These are phyloP conservation scores for Leptonema lineaticorne DNA, from an alignment of 1,140 invertebrate species.

Conservation along the genomic window DNA sequence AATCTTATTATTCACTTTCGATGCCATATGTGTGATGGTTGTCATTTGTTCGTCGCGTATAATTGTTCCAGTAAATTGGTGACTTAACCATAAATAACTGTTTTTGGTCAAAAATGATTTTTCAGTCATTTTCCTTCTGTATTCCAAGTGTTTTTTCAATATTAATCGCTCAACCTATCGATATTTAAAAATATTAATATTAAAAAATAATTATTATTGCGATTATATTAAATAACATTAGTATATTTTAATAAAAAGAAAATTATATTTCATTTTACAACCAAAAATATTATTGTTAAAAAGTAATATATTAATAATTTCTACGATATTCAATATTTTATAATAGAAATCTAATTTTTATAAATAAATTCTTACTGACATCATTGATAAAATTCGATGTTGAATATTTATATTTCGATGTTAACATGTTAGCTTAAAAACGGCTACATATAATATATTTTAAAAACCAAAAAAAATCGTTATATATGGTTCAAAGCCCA, in stretches of 20 bases:
- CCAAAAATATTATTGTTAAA: no score
- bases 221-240: no score
- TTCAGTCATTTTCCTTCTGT: neutral
- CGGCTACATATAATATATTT: no score
- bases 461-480: no score
- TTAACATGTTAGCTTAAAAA: no score
- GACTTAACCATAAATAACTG: conserved; percentile 4
- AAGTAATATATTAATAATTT: no score
- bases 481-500: no score
- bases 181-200: neutral
- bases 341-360: neutral
- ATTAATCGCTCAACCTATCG: conserved; percentile 17
- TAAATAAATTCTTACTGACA: neutral
- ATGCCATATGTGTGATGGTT: neutral
- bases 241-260: no score
- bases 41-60: neutral
- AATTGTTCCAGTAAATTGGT: neutral
- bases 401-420: conserved; percentile 5
- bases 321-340: no score
- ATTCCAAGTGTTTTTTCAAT: neutral
- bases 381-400: neutral
- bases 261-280: no score
- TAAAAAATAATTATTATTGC: neutral
- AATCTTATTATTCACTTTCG: neutral
- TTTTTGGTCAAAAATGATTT: neutral